Evolutionary conservation across 2,113 vertebrate genomes (phyloP).

Genomic region (Pedionomus torquatus): DNA sequence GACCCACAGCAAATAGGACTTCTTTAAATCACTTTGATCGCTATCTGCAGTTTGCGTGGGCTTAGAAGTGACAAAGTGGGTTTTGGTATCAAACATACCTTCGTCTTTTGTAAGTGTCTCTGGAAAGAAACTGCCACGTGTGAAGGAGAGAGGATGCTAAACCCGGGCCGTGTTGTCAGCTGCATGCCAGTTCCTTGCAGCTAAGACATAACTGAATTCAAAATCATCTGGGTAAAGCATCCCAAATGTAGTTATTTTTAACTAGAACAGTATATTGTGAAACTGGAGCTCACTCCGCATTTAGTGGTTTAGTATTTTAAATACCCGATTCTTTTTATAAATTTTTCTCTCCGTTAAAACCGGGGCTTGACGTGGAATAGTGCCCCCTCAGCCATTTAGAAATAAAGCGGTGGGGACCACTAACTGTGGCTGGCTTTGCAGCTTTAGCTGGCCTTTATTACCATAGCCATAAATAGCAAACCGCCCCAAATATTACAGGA

Average conservation of each 20-base stretch:
- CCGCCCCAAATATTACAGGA: slow-evolving; percentile 78
- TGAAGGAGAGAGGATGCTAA: slow-evolving; percentile 14
- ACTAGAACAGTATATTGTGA: neutral
- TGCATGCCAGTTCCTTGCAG: neutral
- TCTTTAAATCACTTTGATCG: slow-evolving; percentile 1
- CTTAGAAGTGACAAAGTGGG: slow-evolving; percentile 31
- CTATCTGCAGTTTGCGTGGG: slow-evolving; percentile 42
- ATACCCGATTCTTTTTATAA: neutral
- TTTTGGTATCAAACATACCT: slow-evolving; percentile 34
- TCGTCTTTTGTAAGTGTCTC: neutral
- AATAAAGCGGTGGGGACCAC: slow-evolving; percentile 46
- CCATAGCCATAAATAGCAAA: slow-evolving; percentile 80
- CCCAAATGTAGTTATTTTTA: slow-evolving; percentile 41
- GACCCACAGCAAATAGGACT: slow-evolving; percentile 53
- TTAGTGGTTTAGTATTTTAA: slow-evolving; percentile 30
- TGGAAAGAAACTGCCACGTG: slow-evolving; percentile 11
- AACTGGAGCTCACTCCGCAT: neutral
- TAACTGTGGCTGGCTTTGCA: slow-evolving; percentile 62
- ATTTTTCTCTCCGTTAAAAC: neutral
- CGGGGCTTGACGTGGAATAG: neutral
- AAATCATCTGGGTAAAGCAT: slow-evolving; percentile 29
- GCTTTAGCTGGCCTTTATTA: slow-evolving; percentile 80
- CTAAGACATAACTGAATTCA: slow-evolving; percentile 1
- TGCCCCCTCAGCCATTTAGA: slow-evolving; percentile 26
- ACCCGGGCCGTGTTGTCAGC: neutral